Evolutionary conservation across 2,888 invertebrate species (phyloP), one percentile per base, ranked within the genome.

Genomic region (Teinopalpus imperialis): DNA sequence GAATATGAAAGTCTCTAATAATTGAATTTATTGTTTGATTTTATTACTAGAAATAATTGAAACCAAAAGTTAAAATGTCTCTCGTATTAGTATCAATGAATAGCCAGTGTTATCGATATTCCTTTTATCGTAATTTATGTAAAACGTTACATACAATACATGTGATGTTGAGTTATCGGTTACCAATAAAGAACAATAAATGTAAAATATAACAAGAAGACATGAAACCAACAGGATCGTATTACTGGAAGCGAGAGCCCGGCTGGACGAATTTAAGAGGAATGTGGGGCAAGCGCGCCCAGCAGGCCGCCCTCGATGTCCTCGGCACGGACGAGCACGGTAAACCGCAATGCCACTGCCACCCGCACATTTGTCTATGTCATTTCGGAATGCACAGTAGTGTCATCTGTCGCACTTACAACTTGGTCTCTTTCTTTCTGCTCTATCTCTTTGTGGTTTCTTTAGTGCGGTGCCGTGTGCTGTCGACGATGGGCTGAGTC

Each of bases 191-290:
- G n/a, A n/a, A n/a, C n/a, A n/a, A n/a, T n/a, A n/a, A n/a, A n/a
- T n/a, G n/a, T n/a, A n/a, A n/a, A n/a, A n/a, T n/a, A n/a, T 36
- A 43, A 43, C 29, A 13, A 23, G 13, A 16, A 43, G 29, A n/a
- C 35, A 27, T 31, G 10, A 48, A 48, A 49, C 64, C 74, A 53
- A 76, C 85, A 93, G 93, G 93, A 66, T 90, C 92, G 56, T 88
- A 82, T 68, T 94, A 93, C 93, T 94, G 93, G 67, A 94, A 94
- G 80, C 90, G 94, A 49, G 93, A 94, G 66, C 93, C 94, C 6
- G 93, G 93, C 71, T 94, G 94, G 94, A 93, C 93, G 70, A 94
- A 94, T 74, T 85, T 94, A 59, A 93, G 93, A 78, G 94, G 94
- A 49, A 91, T 94, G 78, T 94, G 94, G 94, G 94, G 94, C 61